Percentiles rank a stretch among this genome's conserved stretches.
phyloP scores from a whole-genome alignment of 2,113 vertebrate species.

The Semnornis frantzii region DNA sequence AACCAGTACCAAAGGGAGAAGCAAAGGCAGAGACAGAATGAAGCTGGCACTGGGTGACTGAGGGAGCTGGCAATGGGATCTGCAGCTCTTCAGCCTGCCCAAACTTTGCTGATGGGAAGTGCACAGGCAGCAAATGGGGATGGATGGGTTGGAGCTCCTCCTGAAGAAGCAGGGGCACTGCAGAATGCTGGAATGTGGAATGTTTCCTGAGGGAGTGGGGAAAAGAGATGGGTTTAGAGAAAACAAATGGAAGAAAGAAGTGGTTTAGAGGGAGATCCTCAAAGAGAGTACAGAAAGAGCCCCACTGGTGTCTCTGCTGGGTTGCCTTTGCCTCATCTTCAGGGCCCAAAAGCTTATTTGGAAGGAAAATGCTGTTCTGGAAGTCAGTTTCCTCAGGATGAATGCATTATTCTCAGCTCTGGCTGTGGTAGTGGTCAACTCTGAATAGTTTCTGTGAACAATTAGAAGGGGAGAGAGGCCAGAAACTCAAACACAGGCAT shows the following conservation, averaged over 20 bases:
- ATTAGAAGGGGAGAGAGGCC: not conserved
- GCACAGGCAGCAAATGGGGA: not conserved
- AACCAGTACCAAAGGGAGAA: not conserved
- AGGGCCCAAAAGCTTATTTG: not conserved
- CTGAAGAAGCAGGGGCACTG: not conserved
- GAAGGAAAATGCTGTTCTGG: not conserved
- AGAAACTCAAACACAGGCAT: not conserved
- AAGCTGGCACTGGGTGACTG: not conserved
- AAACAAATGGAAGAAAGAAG: not conserved
- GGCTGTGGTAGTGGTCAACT: not conserved
- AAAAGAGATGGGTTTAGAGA: not conserved
- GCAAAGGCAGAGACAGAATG: not conserved
- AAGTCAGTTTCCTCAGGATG: not conserved
- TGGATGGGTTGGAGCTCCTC: not conserved
- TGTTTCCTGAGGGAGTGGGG: not conserved
- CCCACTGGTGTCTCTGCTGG: not conserved
- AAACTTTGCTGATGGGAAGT: not conserved
- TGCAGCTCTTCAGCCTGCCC: not conserved
- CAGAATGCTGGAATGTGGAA: not conserved
- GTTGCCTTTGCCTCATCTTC: not conserved
- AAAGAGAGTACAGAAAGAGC: not conserved
- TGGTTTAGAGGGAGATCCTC: not conserved
- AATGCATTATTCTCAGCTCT: not conserved
- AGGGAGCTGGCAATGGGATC: not conserved
- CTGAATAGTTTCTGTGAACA: not conserved